Evolutionary conservation across 1,140 invertebrate species (phyloP).

Genomic region (Calliopsis andreniformis): DNA sequence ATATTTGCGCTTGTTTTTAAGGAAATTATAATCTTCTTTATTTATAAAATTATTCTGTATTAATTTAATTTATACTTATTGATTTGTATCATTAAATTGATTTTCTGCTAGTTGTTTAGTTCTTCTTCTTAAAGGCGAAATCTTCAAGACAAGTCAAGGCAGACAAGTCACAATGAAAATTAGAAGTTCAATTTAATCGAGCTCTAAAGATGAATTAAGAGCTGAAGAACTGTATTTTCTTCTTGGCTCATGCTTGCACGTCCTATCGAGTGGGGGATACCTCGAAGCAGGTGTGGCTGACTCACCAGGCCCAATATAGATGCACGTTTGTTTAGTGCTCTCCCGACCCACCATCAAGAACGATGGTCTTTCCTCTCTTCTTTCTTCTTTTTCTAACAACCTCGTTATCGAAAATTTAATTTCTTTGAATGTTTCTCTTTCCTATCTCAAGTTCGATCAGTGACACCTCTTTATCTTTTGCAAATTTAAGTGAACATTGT

Average conservation of each 20-base stretch:
- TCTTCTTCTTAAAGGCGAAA: neutral
- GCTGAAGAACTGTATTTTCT: conserved; percentile 74
- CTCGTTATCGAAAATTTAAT: conserved; percentile 25
- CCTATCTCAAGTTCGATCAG: neutral
- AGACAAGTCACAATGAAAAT: neutral
- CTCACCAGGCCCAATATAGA: conserved; percentile 77
- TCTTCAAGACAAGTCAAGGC: too few species aligned
- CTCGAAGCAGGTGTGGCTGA: conserved; percentile 76
- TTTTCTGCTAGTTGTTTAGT: neutral
- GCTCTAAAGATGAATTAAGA: conserved; percentile 69
- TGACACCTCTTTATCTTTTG: neutral
- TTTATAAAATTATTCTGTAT: too few species aligned
- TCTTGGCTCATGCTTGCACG: conserved; percentile 70
- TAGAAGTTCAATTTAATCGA: conserved; percentile 23
- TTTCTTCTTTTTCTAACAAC: conserved; percentile 39
- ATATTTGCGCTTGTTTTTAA: too few species aligned
- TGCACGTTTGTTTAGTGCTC: conserved; percentile 75
- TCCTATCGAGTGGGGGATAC: conserved; percentile 61
- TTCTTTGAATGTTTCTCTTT: neutral
- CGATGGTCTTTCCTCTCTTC: conserved; percentile 41
- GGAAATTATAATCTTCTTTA: too few species aligned
- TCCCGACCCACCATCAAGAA: conserved; percentile 77
- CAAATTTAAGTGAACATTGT: neutral
- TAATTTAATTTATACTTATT: too few species aligned
- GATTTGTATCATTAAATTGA: neutral